Percentiles rank a stretch among this genome's conserved stretches.
These are phyloP conservation scores for Macaria notata DNA, from an alignment of 2,888 invertebrate genomes.

Conservation along the genomic window DNA sequence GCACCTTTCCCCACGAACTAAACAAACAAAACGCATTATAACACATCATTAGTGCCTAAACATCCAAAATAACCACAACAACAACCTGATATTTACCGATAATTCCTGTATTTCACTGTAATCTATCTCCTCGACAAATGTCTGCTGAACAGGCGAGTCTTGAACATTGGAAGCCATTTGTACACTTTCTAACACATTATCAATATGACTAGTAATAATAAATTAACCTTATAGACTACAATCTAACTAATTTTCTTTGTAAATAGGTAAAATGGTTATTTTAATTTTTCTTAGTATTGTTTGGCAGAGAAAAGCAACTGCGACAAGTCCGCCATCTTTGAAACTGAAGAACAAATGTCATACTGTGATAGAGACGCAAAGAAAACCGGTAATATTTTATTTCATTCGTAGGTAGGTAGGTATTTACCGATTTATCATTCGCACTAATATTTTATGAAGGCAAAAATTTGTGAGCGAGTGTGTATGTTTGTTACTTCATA, in stretches of 20 bases:
- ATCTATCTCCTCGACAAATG: slow-evolving; percentile 90
- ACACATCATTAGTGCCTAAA: slow-evolving; percentile 17
- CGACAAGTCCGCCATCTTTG: slow-evolving; percentile 80
- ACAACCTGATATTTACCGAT: slow-evolving; percentile 79
- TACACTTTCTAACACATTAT: slow-evolving; percentile 79
- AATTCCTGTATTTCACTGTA: slow-evolving; percentile 88
- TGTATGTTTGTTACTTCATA: too few relatives aligned
- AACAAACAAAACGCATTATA: slow-evolving; percentile 33
- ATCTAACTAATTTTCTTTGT: slow-evolving; percentile 46
- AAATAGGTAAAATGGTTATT: slow-evolving; percentile 58
- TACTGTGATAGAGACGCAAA: slow-evolving; percentile 35
- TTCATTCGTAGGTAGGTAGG: too few relatives aligned
- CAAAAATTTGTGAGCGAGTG: too few relatives aligned
- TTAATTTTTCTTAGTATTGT: slow-evolving; percentile 74
- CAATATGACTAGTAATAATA: slow-evolving; percentile 64
- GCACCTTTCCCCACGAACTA: slow-evolving; percentile 96
- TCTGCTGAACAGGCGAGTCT: slow-evolving; percentile 76
- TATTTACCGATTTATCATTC: too few relatives aligned
- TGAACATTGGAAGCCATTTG: slow-evolving; percentile 80
- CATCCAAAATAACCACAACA: slow-evolving; percentile 10
- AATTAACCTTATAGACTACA: slow-evolving; percentile 44
- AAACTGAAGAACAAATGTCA: slow-evolving; percentile 63
- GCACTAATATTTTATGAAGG: too few relatives aligned
- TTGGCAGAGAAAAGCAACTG: slow-evolving; percentile 79
- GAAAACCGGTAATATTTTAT: too few relatives aligned